Evolutionary conservation across 2,888 invertebrate species (phyloP), one percentile per base, ranked within the genome.

Genomic region (Drosophila vallismaia): DNA sequence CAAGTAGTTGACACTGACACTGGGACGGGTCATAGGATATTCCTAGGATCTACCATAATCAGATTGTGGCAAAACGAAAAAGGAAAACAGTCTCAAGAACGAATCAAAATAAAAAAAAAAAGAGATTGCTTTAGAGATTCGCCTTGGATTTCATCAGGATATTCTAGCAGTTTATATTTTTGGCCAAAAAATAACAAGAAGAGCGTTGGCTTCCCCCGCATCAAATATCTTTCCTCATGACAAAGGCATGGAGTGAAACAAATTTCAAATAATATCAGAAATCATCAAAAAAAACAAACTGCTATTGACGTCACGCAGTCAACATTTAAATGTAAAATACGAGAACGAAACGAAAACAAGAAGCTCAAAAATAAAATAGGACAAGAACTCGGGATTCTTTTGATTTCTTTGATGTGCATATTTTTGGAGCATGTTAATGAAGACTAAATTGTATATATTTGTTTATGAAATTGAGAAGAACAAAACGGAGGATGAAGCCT

Each of bases 341-440:
- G 48, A 59, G 51, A 58, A 57, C 8, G 29, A 33, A 51, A 44
- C 29, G 42, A 10, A 64, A 52, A 40, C 28, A 44, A 40, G 36
- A 49, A 55, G 69, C 51, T 51, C 40, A 36, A 68, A 67, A 54
- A 68, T 49, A 69, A 49, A 49, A 38, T 10, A 46, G 26, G 52
- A 29, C 48, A 42, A 59, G 31, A 46, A 28, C 19, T 48, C 10
- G 19, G 51, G 14, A 63, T 52, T 51, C 44, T 19, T 54, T 52
- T 51, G 49, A 69, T 51, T 69, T 48, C 85, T 81, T 81, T 85
- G 80, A 85, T 71, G 75, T 81, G 71, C 38, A 46, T 52, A 64
- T 81, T 81, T 85, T 77, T 64, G 70, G 77, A 69, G 66, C 38
- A 71, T 67, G 77, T 79, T 79, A 82, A 52, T 48, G 76, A 71